Conservation (phyloP, 2,888 invertebrate species). For the Thymelicus sylvestris region DNA sequence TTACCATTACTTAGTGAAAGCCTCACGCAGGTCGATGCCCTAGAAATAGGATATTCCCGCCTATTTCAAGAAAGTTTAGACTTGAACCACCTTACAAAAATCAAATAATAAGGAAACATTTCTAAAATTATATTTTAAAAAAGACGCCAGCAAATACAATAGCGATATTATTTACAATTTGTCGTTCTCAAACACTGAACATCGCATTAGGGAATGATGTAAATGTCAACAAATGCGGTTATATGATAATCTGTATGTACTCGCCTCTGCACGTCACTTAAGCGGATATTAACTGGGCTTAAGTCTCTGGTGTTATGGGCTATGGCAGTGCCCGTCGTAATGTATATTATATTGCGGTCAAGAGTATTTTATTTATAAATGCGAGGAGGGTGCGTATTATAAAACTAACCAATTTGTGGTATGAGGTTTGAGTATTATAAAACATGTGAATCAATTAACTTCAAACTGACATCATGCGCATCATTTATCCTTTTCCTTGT, state of each 20-base stretch:
- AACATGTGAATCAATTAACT: no score
- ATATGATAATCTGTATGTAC: constrained; percentile 26
- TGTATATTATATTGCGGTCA: constrained; percentile 17
- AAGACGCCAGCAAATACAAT: no score
- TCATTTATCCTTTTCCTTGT: no score
- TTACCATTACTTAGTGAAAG: constrained; percentile 14
- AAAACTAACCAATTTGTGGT: background rate
- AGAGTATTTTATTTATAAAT: constrained; percentile 1
- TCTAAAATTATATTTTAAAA: no score
- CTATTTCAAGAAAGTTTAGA: no score
- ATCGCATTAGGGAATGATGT: constrained; percentile 18
- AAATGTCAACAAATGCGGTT: constrained; percentile 15
- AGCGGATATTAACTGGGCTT: constrained; percentile 20
- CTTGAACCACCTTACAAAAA: no score
- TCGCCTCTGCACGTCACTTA: constrained; percentile 1
- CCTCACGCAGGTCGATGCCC: constrained; percentile 19
- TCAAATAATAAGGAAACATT: no score
- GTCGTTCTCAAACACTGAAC: background rate
- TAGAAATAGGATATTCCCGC: background rate
- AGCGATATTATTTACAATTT: no score
- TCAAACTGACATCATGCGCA: no score
- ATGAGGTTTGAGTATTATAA: no score
- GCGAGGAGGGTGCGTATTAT: background rate
- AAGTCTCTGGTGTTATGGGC: background rate
- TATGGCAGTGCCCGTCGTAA: background rate